These are phyloP conservation scores for Drosophila maculinotata DNA, from an alignment of 2,888 invertebrate genomes.

Conservation along the genomic window DNA sequence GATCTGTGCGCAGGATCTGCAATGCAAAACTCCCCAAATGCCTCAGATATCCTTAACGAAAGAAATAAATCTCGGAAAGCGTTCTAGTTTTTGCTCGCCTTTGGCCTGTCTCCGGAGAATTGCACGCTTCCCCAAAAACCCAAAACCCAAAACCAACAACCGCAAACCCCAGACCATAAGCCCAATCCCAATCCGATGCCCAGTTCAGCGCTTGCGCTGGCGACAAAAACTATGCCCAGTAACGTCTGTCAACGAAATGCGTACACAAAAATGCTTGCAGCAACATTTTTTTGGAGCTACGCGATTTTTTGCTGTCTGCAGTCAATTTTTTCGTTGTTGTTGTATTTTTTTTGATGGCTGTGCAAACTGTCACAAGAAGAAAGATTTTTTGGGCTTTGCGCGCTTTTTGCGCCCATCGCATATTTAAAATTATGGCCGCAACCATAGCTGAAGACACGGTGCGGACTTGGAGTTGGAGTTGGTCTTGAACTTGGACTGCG, in stretches of 20 bases:
- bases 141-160: conserved; percentile 6
- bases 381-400: conserved; percentile 43
- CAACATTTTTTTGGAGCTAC: conserved; percentile 62
- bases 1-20: conserved; percentile 64
- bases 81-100: conserved; percentile 71
- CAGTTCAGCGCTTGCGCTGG: conserved; percentile 26
- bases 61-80: conserved; percentile 74
- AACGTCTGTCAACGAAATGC: conserved; percentile 60
- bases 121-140: conserved; percentile 62
- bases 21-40: conserved; percentile 69
- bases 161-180: neutral
- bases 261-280: conserved; percentile 68
- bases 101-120: conserved; percentile 74
- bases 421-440: conserved; percentile 71
- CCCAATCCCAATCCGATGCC: conserved; percentile 10
- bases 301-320: conserved; percentile 48
- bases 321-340: conserved; percentile 34
- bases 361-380: conserved; percentile 65
- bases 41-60: conserved; percentile 76
- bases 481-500: conserved; percentile 45
- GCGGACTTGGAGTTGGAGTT: conserved; percentile 22
- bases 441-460: conserved; percentile 30
- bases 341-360: conserved; percentile 14
- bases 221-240: conserved; percentile 52
- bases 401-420: conserved; percentile 49